Base-by-base conservation (phyloP, 2,113 vertebrate genomes). In the Turnix velox region DNA sequence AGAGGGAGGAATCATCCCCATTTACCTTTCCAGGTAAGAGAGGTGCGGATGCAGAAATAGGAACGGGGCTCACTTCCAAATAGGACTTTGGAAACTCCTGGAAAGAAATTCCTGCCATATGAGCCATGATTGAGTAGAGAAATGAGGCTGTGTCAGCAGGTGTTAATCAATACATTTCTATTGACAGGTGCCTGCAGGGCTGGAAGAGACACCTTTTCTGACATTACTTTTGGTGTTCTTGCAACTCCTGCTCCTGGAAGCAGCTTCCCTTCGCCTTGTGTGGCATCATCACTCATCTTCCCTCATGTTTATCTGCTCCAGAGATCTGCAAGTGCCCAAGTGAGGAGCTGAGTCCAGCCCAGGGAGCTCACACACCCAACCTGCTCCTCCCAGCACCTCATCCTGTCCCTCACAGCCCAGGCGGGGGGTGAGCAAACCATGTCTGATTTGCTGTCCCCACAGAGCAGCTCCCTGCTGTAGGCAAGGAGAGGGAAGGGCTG, bases 141-240 rank as follows among this genome's bases (percentile, higher is more conserved):
- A 88, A 51, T 58, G 61, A 94, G 58, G 30, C 46, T 59, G 54
- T 74, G 87, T 93, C 91, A 94, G 46, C 51, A n/a, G n/a, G n/a
- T n/a, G n/a, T n/a, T 94, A 95, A 95, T 95, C 95, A 55, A 96
- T 96, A 96, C 7, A 48, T 79, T 73, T 89, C 84, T 93, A 87
- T 87, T 87, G 91, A 92, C 95, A 94, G 67, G 87, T 93, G 88
- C 81, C 94, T 79, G 82, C 77, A 90, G 95, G 95, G 92, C 87
- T 96, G 54, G 42, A 92, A 94, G 35, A 95, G 63, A 93, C 81
- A 79, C 45, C 65, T 69, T 93, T 92, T 75, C 77, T 91, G 71
- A 94, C 84, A 84, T 71, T 92, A 77, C 77, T 90, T 94, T 93
- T 48, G 67, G 30, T 85, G 88, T 84, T 96, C 48, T 90, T 90